Evolutionary conservation across 2,113 vertebrate genomes (phyloP).

Genomic region (Bujurquina vittata): DNA sequence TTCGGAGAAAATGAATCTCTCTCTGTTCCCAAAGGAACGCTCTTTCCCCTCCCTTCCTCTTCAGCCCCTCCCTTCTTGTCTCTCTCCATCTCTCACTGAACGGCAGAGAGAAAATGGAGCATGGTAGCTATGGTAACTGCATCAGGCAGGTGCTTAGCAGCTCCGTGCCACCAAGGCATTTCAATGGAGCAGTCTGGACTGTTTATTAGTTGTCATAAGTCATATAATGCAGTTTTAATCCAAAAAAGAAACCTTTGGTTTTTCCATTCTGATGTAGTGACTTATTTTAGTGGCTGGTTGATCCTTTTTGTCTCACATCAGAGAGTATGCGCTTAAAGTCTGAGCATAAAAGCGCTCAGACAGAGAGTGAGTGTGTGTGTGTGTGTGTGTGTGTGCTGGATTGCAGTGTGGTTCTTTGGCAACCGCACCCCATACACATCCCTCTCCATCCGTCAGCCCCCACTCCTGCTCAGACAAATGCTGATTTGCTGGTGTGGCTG

Average conservation of each 20-base stretch:
- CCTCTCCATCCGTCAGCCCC: conserved; percentile 4
- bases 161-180: conserved; percentile 26
- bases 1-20: conserved; percentile 56
- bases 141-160: conserved; percentile 72
- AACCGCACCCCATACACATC: conserved; percentile 62
- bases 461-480: conserved; percentile 22
- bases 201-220: neutral
- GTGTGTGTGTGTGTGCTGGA: conserved; percentile 37
- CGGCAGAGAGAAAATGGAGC: conserved; percentile 75
- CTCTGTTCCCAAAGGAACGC: conserved; percentile 52
- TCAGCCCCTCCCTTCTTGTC: conserved; percentile 34
- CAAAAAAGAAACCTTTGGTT: neutral
- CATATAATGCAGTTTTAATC: neutral
- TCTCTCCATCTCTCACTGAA: conserved; percentile 45
- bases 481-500: conserved; percentile 67
- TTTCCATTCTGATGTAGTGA: conserved; percentile 18
- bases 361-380: conserved; percentile 14
- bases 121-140: conserved; percentile 84
- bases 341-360: conserved; percentile 36
- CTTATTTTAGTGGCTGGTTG: conserved; percentile 12
- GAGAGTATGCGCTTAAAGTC: conserved; percentile 30
- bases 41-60: conserved; percentile 34
- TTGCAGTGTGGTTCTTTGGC: conserved; percentile 66
- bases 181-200: conserved; percentile 4
- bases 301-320: conserved; percentile 26